Evolutionary conservation across 1,140 invertebrate species (phyloP).

Genomic region (Tenebrio molitor): DNA sequence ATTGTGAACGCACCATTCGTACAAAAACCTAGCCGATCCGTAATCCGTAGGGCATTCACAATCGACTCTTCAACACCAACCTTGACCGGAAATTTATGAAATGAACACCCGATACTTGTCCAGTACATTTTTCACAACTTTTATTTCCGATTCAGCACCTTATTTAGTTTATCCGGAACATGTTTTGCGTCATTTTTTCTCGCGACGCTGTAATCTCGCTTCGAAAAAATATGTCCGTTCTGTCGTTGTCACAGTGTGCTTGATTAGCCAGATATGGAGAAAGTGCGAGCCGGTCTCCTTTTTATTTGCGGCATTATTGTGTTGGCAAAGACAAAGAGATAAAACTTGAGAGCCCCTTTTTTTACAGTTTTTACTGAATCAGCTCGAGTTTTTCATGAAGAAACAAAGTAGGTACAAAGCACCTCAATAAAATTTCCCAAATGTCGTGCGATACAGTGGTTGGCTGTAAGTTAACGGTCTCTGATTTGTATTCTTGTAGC

Average conservation of each 20-base stretch:
- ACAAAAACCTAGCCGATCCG: too few species aligned
- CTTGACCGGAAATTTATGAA: too few species aligned
- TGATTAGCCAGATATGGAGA: conserved; percentile 18
- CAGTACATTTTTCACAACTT: too few species aligned
- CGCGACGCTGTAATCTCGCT: too few species aligned
- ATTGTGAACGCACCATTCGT: too few species aligned
- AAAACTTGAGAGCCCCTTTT: conserved; percentile 31
- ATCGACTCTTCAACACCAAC: too few species aligned
- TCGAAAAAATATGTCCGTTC: too few species aligned
- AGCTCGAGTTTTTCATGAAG: conserved; percentile 47
- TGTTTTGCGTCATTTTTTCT: too few species aligned
- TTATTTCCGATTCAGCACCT: too few species aligned
- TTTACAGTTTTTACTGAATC: conserved; percentile 41
- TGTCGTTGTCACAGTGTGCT: background rate
- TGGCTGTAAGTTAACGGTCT: conserved; percentile 51
- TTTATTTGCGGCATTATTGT: conserved; percentile 35
- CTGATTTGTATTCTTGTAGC: conserved; percentile 54
- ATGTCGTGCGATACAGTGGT: conserved; percentile 53
- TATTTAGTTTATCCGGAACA: too few species aligned
- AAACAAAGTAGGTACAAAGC: conserved; percentile 55
- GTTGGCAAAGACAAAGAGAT: conserved; percentile 36
- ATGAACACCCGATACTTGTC: too few species aligned
- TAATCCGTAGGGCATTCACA: too few species aligned
- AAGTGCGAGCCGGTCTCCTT: conserved; percentile 10
- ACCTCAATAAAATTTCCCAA: conserved; percentile 54